Conservation (phyloP, 2,797 vertebrate species). For the Notolabrus celidotus region DNA sequence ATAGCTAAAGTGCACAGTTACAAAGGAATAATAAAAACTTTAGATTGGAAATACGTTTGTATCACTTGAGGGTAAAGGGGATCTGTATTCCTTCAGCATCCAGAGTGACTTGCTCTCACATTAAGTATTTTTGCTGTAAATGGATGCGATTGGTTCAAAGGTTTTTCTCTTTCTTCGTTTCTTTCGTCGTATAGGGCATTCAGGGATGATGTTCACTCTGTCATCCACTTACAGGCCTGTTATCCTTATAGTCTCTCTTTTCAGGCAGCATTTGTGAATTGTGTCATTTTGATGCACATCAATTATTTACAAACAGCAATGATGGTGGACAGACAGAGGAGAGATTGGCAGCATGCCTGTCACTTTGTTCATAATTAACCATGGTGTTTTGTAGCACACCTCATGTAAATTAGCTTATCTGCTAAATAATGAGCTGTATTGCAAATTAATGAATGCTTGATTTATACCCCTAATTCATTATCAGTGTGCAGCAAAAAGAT, state of each 20-base stretch:
- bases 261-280: constrained; percentile 49
- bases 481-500: constrained; percentile 38
- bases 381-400: constrained; percentile 47
- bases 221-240: constrained; percentile 34
- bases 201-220: constrained; percentile 40
- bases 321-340: constrained; percentile 13
- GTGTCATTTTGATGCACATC: constrained; percentile 48
- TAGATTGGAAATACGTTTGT: too few species aligned
- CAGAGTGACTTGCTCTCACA: too few species aligned
- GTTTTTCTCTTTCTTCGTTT: neutral
- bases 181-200: constrained; percentile 37
- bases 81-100: too few species aligned
- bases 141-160: too few species aligned
- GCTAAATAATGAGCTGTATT: constrained; percentile 61
- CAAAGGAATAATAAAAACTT: too few species aligned
- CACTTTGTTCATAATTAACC: constrained; percentile 55
- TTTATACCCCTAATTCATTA: constrained; percentile 53
- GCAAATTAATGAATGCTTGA: constrained; percentile 54
- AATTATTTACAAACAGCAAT: constrained; percentile 38
- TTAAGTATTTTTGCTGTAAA: too few species aligned
- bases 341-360: constrained; percentile 35
- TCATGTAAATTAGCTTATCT: constrained; percentile 62
- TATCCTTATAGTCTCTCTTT: constrained; percentile 43
- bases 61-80: too few species aligned
- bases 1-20: too few species aligned